Evolutionary conservation across 2,888 invertebrate genomes (phyloP).

Genomic region (Leptinotarsa peninsularis): DNA sequence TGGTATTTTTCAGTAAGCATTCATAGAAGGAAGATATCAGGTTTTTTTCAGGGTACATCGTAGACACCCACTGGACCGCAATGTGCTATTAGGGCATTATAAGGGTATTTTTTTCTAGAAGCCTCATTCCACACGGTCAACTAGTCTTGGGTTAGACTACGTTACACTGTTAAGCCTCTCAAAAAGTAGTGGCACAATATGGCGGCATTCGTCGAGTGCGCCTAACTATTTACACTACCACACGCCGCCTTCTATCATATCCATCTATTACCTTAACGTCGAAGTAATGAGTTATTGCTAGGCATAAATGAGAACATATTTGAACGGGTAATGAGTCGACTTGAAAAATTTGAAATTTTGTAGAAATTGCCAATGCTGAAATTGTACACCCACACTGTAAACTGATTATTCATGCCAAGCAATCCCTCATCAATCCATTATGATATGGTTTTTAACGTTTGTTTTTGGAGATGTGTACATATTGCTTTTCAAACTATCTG

Average conservation of each 20-base stretch:
- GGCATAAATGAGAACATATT: slow-evolving; percentile 1
- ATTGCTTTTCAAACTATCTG: not conserved
- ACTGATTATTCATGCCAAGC: not conserved
- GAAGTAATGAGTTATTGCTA: not conserved
- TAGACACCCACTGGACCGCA: slow-evolving; percentile 39
- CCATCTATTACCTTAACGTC: slow-evolving; percentile 48
- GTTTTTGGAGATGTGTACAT: slow-evolving; percentile 10
- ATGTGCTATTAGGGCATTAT: slow-evolving; percentile 44
- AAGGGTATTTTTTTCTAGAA: slow-evolving; percentile 63
- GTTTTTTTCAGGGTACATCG: not conserved
- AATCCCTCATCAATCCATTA: not conserved
- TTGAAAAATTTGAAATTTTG: too few relatives aligned
- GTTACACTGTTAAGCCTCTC: slow-evolving; percentile 57
- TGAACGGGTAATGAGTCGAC: not conserved
- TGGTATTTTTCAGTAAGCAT: slow-evolving; percentile 10
- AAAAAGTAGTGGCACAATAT: slow-evolving; percentile 47
- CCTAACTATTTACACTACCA: slow-evolving; percentile 63
- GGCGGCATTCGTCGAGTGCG: slow-evolving; percentile 54
- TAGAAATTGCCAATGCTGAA: too few relatives aligned
- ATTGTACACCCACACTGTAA: too few relatives aligned
- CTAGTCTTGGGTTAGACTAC: slow-evolving; percentile 61
- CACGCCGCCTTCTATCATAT: slow-evolving; percentile 56
- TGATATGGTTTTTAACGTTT: slow-evolving; percentile 19
- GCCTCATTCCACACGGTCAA: slow-evolving; percentile 65
- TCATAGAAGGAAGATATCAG: not conserved